A percentile compares a stretch with the other conserved stretches of the same genome.
Evolutionary conservation across 2,113 vertebrate species (phyloP).

Genomic region (Chaetops frenatus): DNA sequence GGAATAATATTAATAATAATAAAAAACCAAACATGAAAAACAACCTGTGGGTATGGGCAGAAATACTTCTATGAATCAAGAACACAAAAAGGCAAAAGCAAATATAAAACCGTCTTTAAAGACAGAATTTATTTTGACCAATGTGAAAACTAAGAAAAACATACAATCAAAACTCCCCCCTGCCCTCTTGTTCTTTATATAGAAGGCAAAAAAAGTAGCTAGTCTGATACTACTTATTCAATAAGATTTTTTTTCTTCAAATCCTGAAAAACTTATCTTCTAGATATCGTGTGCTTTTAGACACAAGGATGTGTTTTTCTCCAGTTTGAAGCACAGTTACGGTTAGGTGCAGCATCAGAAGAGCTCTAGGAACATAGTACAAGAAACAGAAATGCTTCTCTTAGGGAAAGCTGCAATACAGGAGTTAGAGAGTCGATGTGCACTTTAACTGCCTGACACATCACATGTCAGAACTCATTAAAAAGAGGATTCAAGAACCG

Average conservation of each 20-base stretch:
- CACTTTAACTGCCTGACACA: not conserved
- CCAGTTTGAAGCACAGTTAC: not conserved
- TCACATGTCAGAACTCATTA: not conserved
- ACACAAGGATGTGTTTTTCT: not conserved
- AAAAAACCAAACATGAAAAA: not conserved
- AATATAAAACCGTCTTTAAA: not conserved
- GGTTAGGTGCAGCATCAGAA: not conserved
- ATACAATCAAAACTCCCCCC: not conserved
- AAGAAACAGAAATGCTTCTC: not conserved
- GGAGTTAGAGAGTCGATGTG: not conserved
- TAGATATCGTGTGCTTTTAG: not conserved
- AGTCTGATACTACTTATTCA: not conserved
- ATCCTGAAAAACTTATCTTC: not conserved
- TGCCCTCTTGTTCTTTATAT: not conserved
- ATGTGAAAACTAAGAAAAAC: not conserved
- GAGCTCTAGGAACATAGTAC: not conserved
- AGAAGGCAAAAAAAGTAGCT: not conserved
- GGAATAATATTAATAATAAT: not conserved
- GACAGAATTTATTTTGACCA: not conserved
- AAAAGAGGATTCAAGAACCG: not conserved
- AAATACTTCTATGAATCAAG: not conserved
- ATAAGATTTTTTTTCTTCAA: not conserved
- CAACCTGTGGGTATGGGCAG: not conserved
- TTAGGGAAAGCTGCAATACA: not conserved
- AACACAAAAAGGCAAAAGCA: not conserved